Conservation (phyloP, 1,140 invertebrate species). For the Danaus plexippus region DNA sequence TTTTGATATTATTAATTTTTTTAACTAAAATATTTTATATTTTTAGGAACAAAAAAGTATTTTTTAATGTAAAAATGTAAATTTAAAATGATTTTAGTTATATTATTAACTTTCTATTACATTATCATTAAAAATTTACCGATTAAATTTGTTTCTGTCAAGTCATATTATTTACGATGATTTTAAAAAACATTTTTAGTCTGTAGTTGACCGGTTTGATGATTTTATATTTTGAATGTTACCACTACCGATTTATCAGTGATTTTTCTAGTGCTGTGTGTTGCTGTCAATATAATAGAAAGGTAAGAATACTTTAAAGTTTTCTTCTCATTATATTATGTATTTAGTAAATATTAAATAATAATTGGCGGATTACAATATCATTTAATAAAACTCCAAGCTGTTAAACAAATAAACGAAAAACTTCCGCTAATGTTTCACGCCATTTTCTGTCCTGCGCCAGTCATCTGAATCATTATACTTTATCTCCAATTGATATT, state of each 20-base stretch:
- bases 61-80: too few relatives aligned
- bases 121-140: too few relatives aligned
- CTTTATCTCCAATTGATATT: constrained; percentile 18
- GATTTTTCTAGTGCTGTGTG: constrained; percentile 59
- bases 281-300: constrained; percentile 61
- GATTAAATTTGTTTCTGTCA: too few relatives aligned
- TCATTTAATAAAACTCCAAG: background rate
- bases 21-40: too few relatives aligned
- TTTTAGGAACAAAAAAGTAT: too few relatives aligned
- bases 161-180: too few relatives aligned
- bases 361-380: constrained; percentile 5
- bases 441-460: constrained; percentile 60
- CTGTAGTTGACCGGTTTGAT: too few relatives aligned
- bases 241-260: constrained; percentile 44
- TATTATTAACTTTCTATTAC: too few relatives aligned
- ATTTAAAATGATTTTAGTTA: too few relatives aligned
- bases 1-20: too few relatives aligned
- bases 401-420: constrained; percentile 6
- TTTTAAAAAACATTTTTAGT: too few relatives aligned
- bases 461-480: constrained; percentile 43
- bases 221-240: constrained; percentile 24
- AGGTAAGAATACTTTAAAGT: constrained; percentile 52
- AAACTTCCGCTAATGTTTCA: constrained; percentile 27
- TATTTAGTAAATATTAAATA: too few relatives aligned
- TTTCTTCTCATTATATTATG: constrained; percentile 6